A percentile compares a stretch with the other conserved stretches of the same genome.
Conservation (phyloP, 2,797 vertebrate genomes). For the Ibycter americanus region DNA sequence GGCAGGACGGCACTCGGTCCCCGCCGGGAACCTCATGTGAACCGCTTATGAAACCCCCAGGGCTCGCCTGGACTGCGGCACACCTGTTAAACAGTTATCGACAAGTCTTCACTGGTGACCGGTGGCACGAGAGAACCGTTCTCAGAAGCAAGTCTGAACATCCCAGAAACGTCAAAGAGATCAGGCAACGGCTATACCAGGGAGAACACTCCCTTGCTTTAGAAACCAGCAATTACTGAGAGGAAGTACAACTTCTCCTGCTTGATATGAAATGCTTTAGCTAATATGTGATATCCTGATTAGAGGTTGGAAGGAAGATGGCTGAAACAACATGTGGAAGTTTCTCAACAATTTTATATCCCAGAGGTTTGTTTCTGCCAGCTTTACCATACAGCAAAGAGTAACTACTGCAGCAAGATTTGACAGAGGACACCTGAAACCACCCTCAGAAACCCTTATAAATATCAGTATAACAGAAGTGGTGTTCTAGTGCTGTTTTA, state of each 20-base stretch:
- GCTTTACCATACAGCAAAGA: not conserved
- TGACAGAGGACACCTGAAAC: not conserved
- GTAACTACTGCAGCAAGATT: not conserved
- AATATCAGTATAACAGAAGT: not conserved
- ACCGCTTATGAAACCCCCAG: fast-evolving
- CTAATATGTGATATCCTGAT: too few relatives aligned
- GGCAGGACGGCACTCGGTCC: not conserved
- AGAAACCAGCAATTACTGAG: not conserved
- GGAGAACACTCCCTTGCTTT: not conserved
- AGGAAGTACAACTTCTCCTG: not conserved
- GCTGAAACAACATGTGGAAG: not conserved
- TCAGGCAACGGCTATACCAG: fast-evolving
- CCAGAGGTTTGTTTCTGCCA: not conserved
- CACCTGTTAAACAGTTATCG: not conserved
- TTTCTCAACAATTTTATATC: not conserved
- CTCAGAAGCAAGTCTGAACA: not conserved
- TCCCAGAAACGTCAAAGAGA: not conserved
- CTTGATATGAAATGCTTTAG: not conserved
- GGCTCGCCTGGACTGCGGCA: not conserved
- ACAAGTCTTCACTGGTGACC: not conserved
- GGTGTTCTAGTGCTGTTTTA: not conserved
- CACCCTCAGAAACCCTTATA: not conserved
- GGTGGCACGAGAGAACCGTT: not conserved
- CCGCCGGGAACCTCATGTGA: not conserved
- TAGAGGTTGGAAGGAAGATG: not conserved